Conservation (phyloP, 1,140 invertebrate genomes). For the Hylaeus volcanicus region DNA sequence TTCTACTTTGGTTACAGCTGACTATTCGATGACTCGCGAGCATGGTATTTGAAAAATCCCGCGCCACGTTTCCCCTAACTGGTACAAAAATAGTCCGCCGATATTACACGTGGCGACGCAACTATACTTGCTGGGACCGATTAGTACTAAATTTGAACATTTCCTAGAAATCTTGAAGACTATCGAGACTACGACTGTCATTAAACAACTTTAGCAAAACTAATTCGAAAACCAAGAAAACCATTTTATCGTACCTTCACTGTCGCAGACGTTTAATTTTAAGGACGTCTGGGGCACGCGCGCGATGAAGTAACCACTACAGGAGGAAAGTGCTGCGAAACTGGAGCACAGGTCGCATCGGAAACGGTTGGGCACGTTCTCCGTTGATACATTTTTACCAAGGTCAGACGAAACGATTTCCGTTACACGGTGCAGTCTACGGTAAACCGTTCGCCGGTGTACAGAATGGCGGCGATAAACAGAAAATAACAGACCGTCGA, state of each 20-base stretch:
- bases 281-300: too few relatives aligned
- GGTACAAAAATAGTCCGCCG: slow-evolving; percentile 51
- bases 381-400: slow-evolving; percentile 14
- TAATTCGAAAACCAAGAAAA: too few relatives aligned
- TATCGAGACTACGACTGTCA: too few relatives aligned
- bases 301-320: too few relatives aligned
- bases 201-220: too few relatives aligned
- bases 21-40: slow-evolving; percentile 48
- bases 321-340: not conserved
- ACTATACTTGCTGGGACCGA: not conserved
- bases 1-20: slow-evolving; percentile 27
- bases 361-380: not conserved
- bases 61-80: slow-evolving; percentile 42
- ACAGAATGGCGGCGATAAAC: slow-evolving; percentile 47
- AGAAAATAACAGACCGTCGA: slow-evolving; percentile 59
- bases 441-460: slow-evolving; percentile 33
- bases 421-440: slow-evolving; percentile 2
- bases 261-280: too few relatives aligned
- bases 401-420: slow-evolving; percentile 34
- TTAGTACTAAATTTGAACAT: too few relatives aligned
- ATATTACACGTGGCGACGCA: slow-evolving; percentile 52
- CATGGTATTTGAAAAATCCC: slow-evolving; percentile 60
- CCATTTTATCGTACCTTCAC: too few relatives aligned
- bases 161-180: too few relatives aligned
- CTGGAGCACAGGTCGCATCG: not conserved